These are phyloP conservation scores for Capitella teleta DNA, from an alignment of 1,140 invertebrate species.

Conservation along the genomic window DNA sequence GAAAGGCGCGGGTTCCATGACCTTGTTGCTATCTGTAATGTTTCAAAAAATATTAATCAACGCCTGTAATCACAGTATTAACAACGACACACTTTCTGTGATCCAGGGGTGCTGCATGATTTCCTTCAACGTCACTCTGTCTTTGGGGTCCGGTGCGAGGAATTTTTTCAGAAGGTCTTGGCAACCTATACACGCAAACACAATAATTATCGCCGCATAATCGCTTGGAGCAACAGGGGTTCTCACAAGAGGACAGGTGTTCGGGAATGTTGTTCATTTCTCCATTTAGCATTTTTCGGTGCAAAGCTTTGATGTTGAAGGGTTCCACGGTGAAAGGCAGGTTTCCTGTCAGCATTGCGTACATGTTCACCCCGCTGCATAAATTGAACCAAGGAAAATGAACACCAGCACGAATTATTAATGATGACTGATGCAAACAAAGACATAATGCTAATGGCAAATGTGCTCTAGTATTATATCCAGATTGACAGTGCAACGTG, in stretches of 20 bases:
- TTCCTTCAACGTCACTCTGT: constrained; percentile 26
- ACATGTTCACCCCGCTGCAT: constrained; percentile 35
- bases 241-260: constrained; percentile 21
- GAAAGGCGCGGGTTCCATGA: constrained; percentile 15
- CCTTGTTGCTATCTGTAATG: constrained; percentile 11
- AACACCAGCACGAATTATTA: no score
- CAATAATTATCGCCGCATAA: background rate
- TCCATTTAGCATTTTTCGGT: constrained; percentile 37
- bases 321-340: constrained; percentile 40
- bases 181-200: constrained; percentile 19
- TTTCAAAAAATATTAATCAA: background rate
- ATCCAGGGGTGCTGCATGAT: constrained; percentile 34
- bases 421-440: no score
- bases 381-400: no score
- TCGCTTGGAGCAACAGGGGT: background rate
- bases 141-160: constrained; percentile 31
- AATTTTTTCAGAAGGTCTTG: constrained; percentile 30
- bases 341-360: constrained; percentile 35
- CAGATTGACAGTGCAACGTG: no score
- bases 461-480: no score
- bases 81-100: constrained; percentile 12
- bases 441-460: no score
- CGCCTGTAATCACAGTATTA: background rate
- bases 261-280: constrained; percentile 38
- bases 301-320: constrained; percentile 37